A percentile compares a stretch with the other conserved stretches of the same genome.
Evolutionary conservation across 2,888 invertebrate species (phyloP).

Genomic region (Cantharis rustica): DNA sequence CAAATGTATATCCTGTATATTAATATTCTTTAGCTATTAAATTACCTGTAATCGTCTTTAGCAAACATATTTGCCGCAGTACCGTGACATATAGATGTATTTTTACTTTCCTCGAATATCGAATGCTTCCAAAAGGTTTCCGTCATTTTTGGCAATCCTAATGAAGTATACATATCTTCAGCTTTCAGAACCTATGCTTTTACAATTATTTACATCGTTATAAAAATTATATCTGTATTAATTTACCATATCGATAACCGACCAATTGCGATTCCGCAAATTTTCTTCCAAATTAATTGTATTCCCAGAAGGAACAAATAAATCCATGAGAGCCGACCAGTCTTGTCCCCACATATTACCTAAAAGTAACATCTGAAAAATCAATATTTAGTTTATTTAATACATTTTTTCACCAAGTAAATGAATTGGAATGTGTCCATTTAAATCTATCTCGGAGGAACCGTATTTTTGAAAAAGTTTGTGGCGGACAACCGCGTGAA

Average conservation of each 20-base stretch:
- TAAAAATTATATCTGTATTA: background rate
- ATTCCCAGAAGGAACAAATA: conserved; percentile 59
- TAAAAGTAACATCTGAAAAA: conserved; percentile 40
- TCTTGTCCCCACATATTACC: conserved; percentile 75
- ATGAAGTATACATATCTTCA: conserved; percentile 70
- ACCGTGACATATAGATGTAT: conserved; percentile 67
- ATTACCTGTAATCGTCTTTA: conserved; percentile 67
- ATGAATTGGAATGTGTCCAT: conserved; percentile 71
- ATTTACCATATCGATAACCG: conserved; percentile 63
- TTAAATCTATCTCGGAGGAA: conserved; percentile 56
- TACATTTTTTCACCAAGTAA: conserved; percentile 62
- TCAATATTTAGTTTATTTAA: background rate
- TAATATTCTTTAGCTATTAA: background rate
- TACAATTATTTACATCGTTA: background rate
- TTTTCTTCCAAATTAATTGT: conserved; percentile 59
- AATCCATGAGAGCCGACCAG: conserved; percentile 65
- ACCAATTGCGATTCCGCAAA: conserved; percentile 61
- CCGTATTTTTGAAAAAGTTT: conserved; percentile 64
- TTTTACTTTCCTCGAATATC: conserved; percentile 54
- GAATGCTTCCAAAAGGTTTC: conserved; percentile 67
- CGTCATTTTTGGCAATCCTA: conserved; percentile 67
- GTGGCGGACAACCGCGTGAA: conserved; percentile 75
- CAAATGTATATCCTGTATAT: too few relatives aligned
- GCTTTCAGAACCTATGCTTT: conserved; percentile 58
- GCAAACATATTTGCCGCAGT: conserved; percentile 74